Evolutionary conservation across 2,888 invertebrate genomes (phyloP).

Genomic region (Drosophila mulleri): DNA sequence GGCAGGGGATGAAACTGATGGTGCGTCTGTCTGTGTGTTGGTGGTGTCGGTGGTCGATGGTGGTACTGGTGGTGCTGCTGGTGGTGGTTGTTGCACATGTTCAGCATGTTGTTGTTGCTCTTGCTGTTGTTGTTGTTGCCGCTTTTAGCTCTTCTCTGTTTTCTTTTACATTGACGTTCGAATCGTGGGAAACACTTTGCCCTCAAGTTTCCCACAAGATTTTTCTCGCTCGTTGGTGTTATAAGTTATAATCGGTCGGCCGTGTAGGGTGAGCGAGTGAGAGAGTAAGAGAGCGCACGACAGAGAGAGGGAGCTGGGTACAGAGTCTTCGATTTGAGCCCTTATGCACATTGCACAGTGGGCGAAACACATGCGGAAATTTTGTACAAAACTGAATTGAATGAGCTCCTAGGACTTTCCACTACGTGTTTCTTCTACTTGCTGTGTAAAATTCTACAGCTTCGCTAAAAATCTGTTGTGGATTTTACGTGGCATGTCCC

Average conservation of each 20-base stretch:
- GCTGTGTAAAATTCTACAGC: constrained; percentile 21
- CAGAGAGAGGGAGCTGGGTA: constrained; percentile 6
- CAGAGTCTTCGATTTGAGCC: constrained; percentile 56
- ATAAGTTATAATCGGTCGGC: constrained; percentile 81
- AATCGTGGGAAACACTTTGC: constrained; percentile 85
- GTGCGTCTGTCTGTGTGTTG: constrained; percentile 45
- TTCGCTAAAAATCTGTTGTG: constrained; percentile 22
- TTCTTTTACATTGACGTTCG: constrained; percentile 79
- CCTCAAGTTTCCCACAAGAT: constrained; percentile 85
- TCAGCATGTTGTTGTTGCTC: constrained; percentile 43
- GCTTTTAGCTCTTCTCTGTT: constrained; percentile 74
- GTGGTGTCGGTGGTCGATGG: constrained; percentile 31
- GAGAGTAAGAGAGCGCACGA: constrained; percentile 24
- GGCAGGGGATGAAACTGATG: constrained; percentile 77
- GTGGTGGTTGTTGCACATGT: constrained; percentile 72
- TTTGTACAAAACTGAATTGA: constrained; percentile 27
- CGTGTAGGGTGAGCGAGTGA: constrained; percentile 53
- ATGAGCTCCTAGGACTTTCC: constrained; percentile 54
- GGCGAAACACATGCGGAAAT: constrained; percentile 58
- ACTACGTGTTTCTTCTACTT: constrained; percentile 48
- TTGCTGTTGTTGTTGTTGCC: constrained; percentile 49
- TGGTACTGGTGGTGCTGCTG: constrained; percentile 47
- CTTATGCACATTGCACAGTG: constrained; percentile 82
- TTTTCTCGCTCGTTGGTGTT: constrained; percentile 83
- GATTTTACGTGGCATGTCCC: constrained; percentile 51